Conservation (phyloP, 2,888 invertebrate species). For the Tetropium fuscum region DNA sequence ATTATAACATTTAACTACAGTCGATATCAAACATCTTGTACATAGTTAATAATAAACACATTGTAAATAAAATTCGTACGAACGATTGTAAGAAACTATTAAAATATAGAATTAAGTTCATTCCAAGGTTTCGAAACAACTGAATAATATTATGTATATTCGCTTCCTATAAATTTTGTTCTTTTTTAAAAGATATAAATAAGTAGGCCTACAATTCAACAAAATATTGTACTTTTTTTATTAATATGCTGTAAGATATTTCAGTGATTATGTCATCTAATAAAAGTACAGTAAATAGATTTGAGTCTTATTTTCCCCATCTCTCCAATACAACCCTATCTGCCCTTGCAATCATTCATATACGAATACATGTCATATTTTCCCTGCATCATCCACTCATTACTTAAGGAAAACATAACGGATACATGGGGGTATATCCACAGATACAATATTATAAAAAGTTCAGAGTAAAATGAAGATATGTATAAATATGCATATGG, state of each 20-base stretch:
- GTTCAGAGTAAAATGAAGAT: no score
- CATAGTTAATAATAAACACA: constrained; percentile 35
- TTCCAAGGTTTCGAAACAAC: constrained; percentile 50
- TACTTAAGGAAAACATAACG: no score
- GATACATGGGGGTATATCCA: no score
- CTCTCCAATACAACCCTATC: no score
- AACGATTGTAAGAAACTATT: constrained; percentile 38
- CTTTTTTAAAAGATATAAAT: constrained; percentile 33
- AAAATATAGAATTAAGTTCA: constrained; percentile 44
- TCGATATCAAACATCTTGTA: constrained; percentile 38
- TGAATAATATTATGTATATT: constrained; percentile 50
- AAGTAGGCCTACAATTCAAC: constrained; percentile 44
- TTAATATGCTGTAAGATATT: constrained; percentile 53
- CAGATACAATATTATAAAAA: no score
- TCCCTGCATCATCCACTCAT: no score
- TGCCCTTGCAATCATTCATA: no score
- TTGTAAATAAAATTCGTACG: constrained; percentile 45
- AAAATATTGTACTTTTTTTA: constrained; percentile 52
- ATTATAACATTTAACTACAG: constrained; percentile 13
- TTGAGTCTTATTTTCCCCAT: constrained; percentile 48
- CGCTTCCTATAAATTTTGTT: constrained; percentile 47
- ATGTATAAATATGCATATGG: no score
- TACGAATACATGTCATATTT: no score
- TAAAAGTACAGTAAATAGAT: constrained; percentile 58
- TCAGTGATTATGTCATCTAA: constrained; percentile 59